Evolutionary conservation across 2,888 invertebrate species (phyloP), one percentile per base, ranked within the genome.

Genomic region (Plebejus anna): DNA sequence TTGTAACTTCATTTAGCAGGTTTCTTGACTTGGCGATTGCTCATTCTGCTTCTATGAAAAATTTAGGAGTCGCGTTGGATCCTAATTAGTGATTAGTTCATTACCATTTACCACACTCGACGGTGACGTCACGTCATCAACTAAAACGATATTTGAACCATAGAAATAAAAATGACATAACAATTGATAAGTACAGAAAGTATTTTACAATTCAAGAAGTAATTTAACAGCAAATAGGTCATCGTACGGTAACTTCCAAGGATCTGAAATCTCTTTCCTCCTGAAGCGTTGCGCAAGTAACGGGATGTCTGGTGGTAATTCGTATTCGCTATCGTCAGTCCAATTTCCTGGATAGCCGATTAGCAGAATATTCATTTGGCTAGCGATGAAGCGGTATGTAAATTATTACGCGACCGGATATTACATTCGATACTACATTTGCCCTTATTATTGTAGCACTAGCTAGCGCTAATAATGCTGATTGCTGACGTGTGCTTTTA

Each of bases 341-440:
- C 77, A 78, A 79, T 81, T 80, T 81, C 79, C 80, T 81, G 79
- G 80, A 79, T 80, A 79, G 76, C 78, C 79, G 80, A 80, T 80
- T 81, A 81, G 80, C 78, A 75, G 80, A 81, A 80, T 81, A 80
- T 80, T 80, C 78, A 80, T 82, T 82, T 80, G 73, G 81, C 79
- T 80, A 78, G 81, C 84, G 81, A 82, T 83, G 82, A 83, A 85
- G 85, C 83, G 81, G 83, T 83, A 84, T 82, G 82, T 82, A 86
- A 86, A 87, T 86, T 82, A 84, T 86, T 86, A 84, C 86, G 85
- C 85, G 84, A 84, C 86, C 87, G 89, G 88, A 90, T 87, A 90
- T 90, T 89, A 84, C 83, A 83, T 85, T 84, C 82, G 84, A 86
- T 87, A 84, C 85, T 86, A 83, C 83, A 83, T 81, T 84, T 82